Conservation (phyloP, 2,113 vertebrate species). For the Butorides virescens region DNA sequence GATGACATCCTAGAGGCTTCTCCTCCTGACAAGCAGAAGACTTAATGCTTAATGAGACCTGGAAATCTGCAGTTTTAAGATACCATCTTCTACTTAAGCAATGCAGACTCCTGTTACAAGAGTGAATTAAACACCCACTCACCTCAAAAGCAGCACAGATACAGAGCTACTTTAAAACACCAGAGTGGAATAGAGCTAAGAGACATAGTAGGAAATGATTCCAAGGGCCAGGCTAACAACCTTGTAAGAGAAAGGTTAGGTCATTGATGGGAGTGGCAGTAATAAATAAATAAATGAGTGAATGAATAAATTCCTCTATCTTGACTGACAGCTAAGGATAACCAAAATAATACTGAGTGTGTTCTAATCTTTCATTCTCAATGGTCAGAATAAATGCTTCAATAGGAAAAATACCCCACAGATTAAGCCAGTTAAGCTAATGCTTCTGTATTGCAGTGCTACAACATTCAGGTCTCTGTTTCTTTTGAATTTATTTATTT, state of each 20-base stretch:
- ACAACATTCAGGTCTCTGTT: too few relatives aligned
- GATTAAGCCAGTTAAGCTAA: neutral
- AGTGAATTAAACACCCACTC: conserved; percentile 38
- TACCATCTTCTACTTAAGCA: neutral
- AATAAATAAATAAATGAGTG: neutral
- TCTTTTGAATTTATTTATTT: too few relatives aligned
- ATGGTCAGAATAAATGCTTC: neutral
- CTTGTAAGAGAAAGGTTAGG: neutral
- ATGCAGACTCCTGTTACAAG: neutral
- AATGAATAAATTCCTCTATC: neutral
- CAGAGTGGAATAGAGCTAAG: neutral
- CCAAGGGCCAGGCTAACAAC: neutral
- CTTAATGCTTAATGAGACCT: neutral
- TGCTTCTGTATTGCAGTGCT: neutral
- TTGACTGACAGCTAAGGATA: neutral
- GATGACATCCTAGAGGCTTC: neutral
- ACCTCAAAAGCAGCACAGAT: neutral
- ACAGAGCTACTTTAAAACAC: conserved; percentile 6
- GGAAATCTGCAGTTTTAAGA: conserved; percentile 1
- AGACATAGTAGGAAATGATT: neutral
- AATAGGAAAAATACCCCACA: neutral
- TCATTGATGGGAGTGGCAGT: neutral
- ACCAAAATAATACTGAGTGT: neutral
- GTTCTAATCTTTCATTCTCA: too few relatives aligned
- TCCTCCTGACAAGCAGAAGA: neutral